Evolutionary conservation across 2,797 vertebrate genomes (phyloP).

Genomic region (Trichosurus vulpecula): DNA sequence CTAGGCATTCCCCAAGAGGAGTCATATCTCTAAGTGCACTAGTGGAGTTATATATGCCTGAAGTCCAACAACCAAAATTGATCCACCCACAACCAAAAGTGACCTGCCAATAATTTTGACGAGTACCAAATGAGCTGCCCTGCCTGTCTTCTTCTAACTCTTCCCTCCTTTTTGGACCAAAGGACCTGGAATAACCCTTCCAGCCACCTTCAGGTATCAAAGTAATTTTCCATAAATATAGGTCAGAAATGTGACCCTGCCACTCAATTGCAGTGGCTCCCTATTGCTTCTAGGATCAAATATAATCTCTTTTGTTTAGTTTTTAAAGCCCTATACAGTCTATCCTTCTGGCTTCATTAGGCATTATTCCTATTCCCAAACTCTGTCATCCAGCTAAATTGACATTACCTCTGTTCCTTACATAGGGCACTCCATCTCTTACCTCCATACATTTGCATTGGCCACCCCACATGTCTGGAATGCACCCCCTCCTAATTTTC

Average conservation of each 20-base stretch:
- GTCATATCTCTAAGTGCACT: not conserved
- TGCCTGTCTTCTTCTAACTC: not conserved
- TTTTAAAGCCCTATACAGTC: too few species aligned
- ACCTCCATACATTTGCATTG: not conserved
- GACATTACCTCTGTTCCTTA: not conserved
- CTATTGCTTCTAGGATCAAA: too few species aligned
- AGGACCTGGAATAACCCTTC: not conserved
- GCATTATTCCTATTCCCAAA: too few species aligned
- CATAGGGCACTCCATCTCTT: not conserved
- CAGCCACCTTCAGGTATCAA: not conserved
- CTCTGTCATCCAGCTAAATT: not conserved
- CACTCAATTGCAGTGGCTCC: too few species aligned
- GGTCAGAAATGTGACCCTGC: too few species aligned
- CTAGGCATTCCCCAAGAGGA: not conserved
- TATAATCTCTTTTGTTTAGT: too few species aligned
- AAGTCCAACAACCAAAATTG: not conserved
- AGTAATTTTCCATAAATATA: too few species aligned
- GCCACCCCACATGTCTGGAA: not conserved
- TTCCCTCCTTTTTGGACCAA: not conserved
- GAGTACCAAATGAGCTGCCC: not conserved
- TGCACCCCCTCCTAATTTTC: not conserved
- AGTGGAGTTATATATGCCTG: not conserved
- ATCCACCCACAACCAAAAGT: not conserved
- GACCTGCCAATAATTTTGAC: not conserved
- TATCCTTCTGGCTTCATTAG: too few species aligned